These are phyloP conservation scores for Chrysolina americana DNA, from an alignment of 2,888 invertebrate genomes.

Conservation along the genomic window DNA sequence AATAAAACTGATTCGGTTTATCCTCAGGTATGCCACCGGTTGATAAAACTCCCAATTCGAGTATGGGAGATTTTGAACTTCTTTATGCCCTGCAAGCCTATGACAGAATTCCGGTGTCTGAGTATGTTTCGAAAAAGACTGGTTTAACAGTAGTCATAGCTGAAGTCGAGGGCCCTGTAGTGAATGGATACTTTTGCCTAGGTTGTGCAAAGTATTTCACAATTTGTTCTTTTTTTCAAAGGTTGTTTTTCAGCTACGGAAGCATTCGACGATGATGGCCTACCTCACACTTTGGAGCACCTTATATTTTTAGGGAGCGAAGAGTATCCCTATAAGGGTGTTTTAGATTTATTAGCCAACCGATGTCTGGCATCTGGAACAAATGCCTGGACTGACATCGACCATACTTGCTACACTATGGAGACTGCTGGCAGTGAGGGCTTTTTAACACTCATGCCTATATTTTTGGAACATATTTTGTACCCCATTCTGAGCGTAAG, in stretches of 20 bases:
- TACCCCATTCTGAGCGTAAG: constrained; percentile 83
- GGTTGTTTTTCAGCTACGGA: constrained; percentile 81
- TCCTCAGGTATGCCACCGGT: constrained; percentile 59
- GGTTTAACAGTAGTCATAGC: constrained; percentile 88
- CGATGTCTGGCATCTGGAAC: constrained; percentile 92
- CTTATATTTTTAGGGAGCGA: constrained; percentile 92
- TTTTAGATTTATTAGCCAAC: constrained; percentile 90
- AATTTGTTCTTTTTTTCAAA: neutral
- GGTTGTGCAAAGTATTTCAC: constrained; percentile 74
- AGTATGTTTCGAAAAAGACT: constrained; percentile 84
- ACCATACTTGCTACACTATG: constrained; percentile 93
- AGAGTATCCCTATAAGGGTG: constrained; percentile 90
- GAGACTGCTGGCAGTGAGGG: constrained; percentile 90
- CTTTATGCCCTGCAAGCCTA: constrained; percentile 79
- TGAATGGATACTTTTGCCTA: constrained; percentile 88
- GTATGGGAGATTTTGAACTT: constrained; percentile 71
- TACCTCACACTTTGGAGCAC: constrained; percentile 95
- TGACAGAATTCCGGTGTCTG: constrained; percentile 82
- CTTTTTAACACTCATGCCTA: constrained; percentile 89
- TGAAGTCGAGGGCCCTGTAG: constrained; percentile 91
- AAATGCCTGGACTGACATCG: constrained; percentile 90
- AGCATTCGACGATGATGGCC: constrained; percentile 91
- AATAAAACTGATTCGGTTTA: constrained; percentile 10
- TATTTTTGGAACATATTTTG: constrained; percentile 92
- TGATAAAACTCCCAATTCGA: constrained; percentile 64